These are phyloP conservation scores for Podargus strigoides DNA, from an alignment of 2,797 vertebrate species.

Conservation along the genomic window DNA sequence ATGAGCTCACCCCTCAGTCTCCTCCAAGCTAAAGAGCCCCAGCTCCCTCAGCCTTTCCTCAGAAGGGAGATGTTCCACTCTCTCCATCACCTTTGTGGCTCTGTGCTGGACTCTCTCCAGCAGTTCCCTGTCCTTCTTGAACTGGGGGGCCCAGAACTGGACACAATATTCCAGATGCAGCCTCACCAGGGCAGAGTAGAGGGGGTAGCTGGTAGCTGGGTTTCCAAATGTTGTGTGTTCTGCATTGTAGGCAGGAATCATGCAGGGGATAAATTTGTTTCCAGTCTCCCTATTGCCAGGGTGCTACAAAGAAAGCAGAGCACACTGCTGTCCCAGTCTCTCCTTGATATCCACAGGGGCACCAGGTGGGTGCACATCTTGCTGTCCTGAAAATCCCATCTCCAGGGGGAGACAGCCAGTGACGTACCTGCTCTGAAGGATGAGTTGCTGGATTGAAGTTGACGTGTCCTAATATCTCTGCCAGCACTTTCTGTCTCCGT, in stretches of 20 bases:
- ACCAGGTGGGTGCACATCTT: neutral
- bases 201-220: neutral
- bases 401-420: neutral
- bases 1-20: no score
- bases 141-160: no score
- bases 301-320: neutral
- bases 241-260: fast-evolving
- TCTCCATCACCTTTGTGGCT: no score
- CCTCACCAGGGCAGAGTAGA: no score
- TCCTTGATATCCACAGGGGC: neutral
- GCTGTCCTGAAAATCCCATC: neutral
- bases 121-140: no score
- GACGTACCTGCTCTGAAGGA: conserved; percentile 46
- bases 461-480: conserved; percentile 46
- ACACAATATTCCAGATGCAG: no score
- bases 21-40: no score
- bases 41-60: no score
- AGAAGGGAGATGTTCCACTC: no score
- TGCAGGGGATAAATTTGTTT: neutral
- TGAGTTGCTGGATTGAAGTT: conserved; percentile 46
- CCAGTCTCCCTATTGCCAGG: neutral
- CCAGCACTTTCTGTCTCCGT: conserved; percentile 15
- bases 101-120: no score
- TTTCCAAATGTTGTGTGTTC: neutral
- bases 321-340: neutral